Evolutionary conservation across 2,113 vertebrate genomes (phyloP).

Genomic region (Mus musculus): DNA sequence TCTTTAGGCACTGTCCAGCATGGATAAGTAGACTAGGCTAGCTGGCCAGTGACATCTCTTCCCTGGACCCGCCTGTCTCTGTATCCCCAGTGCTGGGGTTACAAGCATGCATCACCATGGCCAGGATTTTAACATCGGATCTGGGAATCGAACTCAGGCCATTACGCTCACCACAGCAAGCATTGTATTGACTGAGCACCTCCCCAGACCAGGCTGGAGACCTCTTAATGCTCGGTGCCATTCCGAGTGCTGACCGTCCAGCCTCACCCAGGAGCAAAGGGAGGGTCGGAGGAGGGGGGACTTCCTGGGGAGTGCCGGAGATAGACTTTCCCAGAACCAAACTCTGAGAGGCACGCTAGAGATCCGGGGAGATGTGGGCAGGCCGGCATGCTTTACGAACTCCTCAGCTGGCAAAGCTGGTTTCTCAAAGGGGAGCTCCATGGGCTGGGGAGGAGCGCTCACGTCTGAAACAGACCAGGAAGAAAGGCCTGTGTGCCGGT

Average conservation of each 20-base stretch:
- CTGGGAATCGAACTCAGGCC: not conserved
- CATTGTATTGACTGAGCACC: too few species aligned
- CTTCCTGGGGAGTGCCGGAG: not conserved
- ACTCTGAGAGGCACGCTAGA: not conserved
- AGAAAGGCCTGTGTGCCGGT: not conserved
- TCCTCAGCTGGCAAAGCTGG: not conserved
- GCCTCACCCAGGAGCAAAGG: not conserved
- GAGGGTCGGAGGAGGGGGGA: not conserved
- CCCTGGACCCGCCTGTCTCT: not conserved
- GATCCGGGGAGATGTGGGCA: not conserved
- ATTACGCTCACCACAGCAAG: not conserved
- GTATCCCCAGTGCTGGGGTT: not conserved
- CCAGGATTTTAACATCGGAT: not conserved
- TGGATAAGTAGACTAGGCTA: not conserved
- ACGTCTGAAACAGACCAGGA: not conserved
- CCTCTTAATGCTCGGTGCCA: not conserved
- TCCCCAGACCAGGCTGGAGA: not conserved
- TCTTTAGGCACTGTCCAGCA: not conserved
- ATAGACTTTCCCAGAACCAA: slow-evolving; percentile 4
- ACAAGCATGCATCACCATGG: not conserved
- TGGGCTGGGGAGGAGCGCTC: not conserved
- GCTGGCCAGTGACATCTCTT: not conserved
- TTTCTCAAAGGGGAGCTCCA: not conserved
- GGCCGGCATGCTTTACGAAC: not conserved
- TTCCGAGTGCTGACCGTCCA: not conserved